Base-by-base conservation (phyloP, 2,797 vertebrate genomes). In the Phrynocephalus forsythii region DNA sequence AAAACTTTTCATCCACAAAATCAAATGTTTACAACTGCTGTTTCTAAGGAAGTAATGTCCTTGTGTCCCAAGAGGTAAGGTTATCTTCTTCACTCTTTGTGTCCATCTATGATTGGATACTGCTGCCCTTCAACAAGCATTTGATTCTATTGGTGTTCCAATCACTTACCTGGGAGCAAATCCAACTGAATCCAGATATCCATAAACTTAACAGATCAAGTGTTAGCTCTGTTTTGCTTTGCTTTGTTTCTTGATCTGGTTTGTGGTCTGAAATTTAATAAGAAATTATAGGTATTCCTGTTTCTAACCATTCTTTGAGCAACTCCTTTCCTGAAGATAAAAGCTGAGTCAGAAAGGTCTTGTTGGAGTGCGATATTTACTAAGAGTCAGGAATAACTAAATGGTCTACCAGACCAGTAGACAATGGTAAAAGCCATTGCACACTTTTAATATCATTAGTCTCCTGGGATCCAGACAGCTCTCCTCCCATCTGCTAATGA, bases 1-100 rank as follows among this genome's bases (percentile, higher is more conserved):
- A 87, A 72, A 88, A 79, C 56, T 48, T 79, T 33, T 87, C 91
- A 86, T 87, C 24, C 87, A 89, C 56, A 22, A 1, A 22, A 26
- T 38, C 83, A 60, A 75, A 91, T 86, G 76, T 77, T 82, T 75
- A 3, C 75, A 88, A 84, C 69, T 56, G 1, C 81, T 90, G n/a
- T 24, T 90, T 93, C 11, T 60, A 75, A 90, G 78, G 69, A 83
- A 84, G 52, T 28, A 79, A 78, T 26, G 2, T 6, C 60, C 86
- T 9, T 60, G 22, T 87, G 24, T 0, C 38, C 60, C 28, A 52
- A 60, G 33, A 73, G 7, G 52, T 24, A 28, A 75, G 30, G 22
- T 28, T 9, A 38, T 44, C 75, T 84, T 63, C 13, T 22, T 44
- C 2, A 63, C 33, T 6, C 28, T 84, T 44, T 84, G 30, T 79